Percentiles rank a stretch among this genome's conserved stretches.
phyloP scores from a whole-genome alignment of 2,888 invertebrate species.

The Boloria selene region DNA sequence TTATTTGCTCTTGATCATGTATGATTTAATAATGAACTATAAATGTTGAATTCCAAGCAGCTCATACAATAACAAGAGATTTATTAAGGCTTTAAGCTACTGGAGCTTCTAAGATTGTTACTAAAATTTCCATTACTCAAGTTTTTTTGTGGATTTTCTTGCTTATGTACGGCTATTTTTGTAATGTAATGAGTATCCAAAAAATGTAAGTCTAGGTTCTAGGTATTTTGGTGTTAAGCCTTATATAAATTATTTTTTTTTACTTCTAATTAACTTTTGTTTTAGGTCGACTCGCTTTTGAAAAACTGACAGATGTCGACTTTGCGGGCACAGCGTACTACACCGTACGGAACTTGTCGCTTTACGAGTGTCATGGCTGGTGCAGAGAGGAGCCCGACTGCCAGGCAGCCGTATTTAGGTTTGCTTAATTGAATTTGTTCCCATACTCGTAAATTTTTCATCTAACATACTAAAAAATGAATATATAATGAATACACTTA shows the following conservation, averaged over 20 bases:
- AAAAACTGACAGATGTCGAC: constrained; percentile 95
- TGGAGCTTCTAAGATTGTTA: too few relatives aligned
- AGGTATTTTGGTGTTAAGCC: too few relatives aligned
- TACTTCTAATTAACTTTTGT: constrained; percentile 41
- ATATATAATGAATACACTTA: not conserved
- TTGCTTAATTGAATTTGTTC: constrained; percentile 23
- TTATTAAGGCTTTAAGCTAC: too few relatives aligned
- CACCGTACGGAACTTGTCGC: constrained; percentile 93
- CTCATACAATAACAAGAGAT: too few relatives aligned
- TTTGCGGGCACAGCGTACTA: constrained; percentile 95
- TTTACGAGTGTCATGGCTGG: constrained; percentile 98
- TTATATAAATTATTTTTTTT: not conserved
- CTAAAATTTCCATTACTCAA: too few relatives aligned
- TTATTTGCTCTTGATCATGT: constrained; percentile 31
- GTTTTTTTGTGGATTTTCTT: too few relatives aligned
- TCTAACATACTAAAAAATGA: constrained; percentile 5
- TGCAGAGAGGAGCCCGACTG: constrained; percentile 96
- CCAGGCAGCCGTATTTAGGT: constrained; percentile 94
- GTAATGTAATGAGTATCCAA: too few relatives aligned
- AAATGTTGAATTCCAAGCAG: too few relatives aligned
- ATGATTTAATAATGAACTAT: constrained; percentile 10
- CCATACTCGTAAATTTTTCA: constrained; percentile 1
- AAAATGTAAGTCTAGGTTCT: too few relatives aligned
- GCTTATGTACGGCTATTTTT: too few relatives aligned
- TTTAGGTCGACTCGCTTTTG: constrained; percentile 93